Base-by-base conservation (phyloP, 2,888 invertebrate genomes). In the Poecilus cupreus region DNA sequence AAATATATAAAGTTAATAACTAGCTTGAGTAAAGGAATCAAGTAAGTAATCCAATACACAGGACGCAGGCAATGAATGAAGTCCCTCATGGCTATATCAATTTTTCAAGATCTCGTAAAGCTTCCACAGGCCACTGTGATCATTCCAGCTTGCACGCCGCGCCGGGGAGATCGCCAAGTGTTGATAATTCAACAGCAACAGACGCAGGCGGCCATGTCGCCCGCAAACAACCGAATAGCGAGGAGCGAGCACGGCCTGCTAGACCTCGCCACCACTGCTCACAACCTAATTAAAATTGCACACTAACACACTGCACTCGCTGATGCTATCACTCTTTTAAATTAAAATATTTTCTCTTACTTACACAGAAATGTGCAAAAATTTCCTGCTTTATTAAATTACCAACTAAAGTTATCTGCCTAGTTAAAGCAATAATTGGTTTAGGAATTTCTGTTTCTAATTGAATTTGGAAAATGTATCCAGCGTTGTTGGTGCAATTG, bases 41-140 rank as follows among this genome's bases (percentile, higher is more conserved):
- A 43, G 32, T 43, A 43, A 13, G 2, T 11, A 43, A 11, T 43
- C 43, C 43, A 13, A 43, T 32, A 32, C 2, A 32, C 32, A 11
- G 22, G 54, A 54, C n/a, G 22, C 54, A 20, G 13, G 22, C 60
- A 26, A 49, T 78, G 64, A 64, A 78, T 78, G 64, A 64, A 60
- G 68, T 75, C 64, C 64, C 64, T 60, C 26, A 43, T 39, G 78
- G 78, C 64, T 43, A 46, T 78, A 78, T 78, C 78, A 78, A 78
- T 78, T 64, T 78, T 78, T 60, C 64, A 78, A 78, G 64, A 78
- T 78, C 78, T 78, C 78, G 60, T 78, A 78, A 32, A 78, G 78
- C 64, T 60, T 60, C 60, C 78, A 78, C 18, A 64, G 46, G 46
- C 78, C 64, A 78, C 78, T 78, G 68, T 64, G 78, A 78, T 78